Percentiles rank a stretch among this genome's conserved stretches.
These are phyloP conservation scores for Epinephelus fuscoguttatus DNA, from an alignment of 2,113 vertebrate species.

Conservation along the genomic window DNA sequence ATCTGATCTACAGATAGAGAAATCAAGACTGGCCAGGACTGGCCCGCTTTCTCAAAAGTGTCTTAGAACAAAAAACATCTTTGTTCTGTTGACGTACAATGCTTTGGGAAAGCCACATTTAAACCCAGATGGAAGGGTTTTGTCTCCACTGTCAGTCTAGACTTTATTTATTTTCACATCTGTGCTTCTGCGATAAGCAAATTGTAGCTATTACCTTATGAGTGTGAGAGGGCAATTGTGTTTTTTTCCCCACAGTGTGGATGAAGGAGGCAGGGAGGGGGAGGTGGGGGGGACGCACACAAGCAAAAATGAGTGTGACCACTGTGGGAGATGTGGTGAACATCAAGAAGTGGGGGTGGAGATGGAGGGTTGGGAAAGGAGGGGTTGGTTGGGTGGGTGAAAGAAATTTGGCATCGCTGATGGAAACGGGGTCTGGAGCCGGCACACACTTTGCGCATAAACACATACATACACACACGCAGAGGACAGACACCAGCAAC, in stretches of 20 bases:
- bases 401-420: constrained; percentile 66
- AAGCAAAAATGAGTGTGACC: constrained; percentile 65
- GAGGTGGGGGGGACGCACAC: not conserved
- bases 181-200: constrained; percentile 74
- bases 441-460: constrained; percentile 34
- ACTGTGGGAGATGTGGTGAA: constrained; percentile 74
- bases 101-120: constrained; percentile 46
- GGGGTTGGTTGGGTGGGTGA: constrained; percentile 42
- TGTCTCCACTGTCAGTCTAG: constrained; percentile 70
- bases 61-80: constrained; percentile 54
- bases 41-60: constrained; percentile 32
- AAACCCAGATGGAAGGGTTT: constrained; percentile 69
- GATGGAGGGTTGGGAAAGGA: constrained; percentile 7
- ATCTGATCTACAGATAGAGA: constrained; percentile 54
- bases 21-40: constrained; percentile 39
- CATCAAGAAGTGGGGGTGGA: constrained; percentile 58
- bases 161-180: constrained; percentile 75
- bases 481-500: constrained; percentile 56
- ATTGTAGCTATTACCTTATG: constrained; percentile 68
- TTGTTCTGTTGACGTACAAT: constrained; percentile 51
- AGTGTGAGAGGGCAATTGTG: constrained; percentile 64
- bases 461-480: constrained; percentile 47
- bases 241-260: constrained; percentile 43
- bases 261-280: constrained; percentile 34
- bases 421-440: constrained; percentile 73